Percentiles rank a stretch among this genome's conserved stretches.
phyloP scores from a whole-genome alignment of 2,888 invertebrate genomes.

The Cryptocheilus praepositus region DNA sequence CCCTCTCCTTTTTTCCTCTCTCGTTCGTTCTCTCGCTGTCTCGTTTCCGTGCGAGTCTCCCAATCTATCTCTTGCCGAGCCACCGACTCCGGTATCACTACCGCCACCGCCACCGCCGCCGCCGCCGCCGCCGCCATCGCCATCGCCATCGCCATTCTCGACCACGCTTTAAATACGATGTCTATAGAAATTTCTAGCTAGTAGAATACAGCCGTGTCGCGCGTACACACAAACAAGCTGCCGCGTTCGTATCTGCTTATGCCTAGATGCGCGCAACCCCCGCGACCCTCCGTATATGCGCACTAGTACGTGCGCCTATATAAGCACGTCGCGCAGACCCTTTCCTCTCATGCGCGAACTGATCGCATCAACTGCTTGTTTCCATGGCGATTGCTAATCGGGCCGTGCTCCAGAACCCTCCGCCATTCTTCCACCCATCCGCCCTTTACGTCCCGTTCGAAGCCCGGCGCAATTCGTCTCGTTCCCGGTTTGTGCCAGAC shows the following conservation, averaged over 20 bases:
- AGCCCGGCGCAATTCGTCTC: background rate
- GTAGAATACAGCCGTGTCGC: constrained; percentile 21
- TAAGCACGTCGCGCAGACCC: too few species aligned
- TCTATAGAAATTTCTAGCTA: constrained; percentile 23
- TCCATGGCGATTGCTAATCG: constrained; percentile 80
- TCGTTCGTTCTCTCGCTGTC: background rate
- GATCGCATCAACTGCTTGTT: constrained; percentile 79
- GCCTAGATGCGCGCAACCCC: constrained; percentile 43
- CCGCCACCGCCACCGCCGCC: constrained; percentile 32
- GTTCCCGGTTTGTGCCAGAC: background rate
- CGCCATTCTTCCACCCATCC: constrained; percentile 7
- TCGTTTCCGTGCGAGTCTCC: constrained; percentile 33
- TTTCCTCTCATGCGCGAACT: constrained; percentile 71
- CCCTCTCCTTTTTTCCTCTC: constrained; percentile 55
- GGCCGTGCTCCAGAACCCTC: constrained; percentile 71
- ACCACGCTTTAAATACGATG: constrained; percentile 58
- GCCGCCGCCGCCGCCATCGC: constrained; percentile 32
- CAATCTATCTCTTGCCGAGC: constrained; percentile 44
- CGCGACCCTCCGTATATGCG: too few species aligned
- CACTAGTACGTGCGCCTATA: too few species aligned
- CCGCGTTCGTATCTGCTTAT: constrained; percentile 35
- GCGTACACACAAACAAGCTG: constrained; percentile 27
- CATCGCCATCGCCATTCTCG: constrained; percentile 46
- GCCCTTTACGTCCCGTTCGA: background rate
- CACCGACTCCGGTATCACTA: constrained; percentile 33